Evolutionary conservation across 2,113 vertebrate genomes (phyloP), one percentile per base, ranked within the genome.

Genomic region (Tupaia tana): DNA sequence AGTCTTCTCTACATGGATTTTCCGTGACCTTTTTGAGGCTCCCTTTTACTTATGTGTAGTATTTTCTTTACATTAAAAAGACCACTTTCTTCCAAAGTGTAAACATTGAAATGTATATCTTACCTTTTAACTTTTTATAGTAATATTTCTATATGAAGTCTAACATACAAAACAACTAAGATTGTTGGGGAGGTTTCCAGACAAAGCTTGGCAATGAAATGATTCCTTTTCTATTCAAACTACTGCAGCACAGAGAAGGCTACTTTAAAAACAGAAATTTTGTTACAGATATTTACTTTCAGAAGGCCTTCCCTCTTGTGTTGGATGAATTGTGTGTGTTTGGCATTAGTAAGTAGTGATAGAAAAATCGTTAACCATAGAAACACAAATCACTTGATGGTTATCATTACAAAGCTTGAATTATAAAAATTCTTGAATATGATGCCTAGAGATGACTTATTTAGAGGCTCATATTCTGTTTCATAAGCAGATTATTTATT

Each of bases 191-290:
- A 81, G 15, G 1, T 19, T 56, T 58, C 4, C 27, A 80, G 43
- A 20, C 8, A 81, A 88, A 1, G 1, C 1, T 56, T 91, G 6
- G 16, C 29, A 79, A 34, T 70, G 2, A 86, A 77, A 89, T 70
- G 31, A 58, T 90, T 63, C 4, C 19, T 83, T 94, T 95, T 54
- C 15, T 63, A 56, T 43, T 4, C 66, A 31, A 74, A 8, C 16
- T 67, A 82, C 9, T 89, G 3, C 0, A 64, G 31, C 31, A 70
- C n/a, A 64, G 15, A 95, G 13, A 91, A 61, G 59, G 10, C 9
- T 14, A 87, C 52, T 69, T 77, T 90, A 52, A 85, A 85, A 95
- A 61, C 54, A 91, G 14, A 13, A 89, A 81, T 92, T 92, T 91
- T n/a, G 4, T 18, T 59, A 27, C 16, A 52, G 9, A 61, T 64